Percentiles rank a stretch among this genome's conserved stretches.
phyloP scores from a whole-genome alignment of 2,113 vertebrate genomes.

The Laticauda colubrina region DNA sequence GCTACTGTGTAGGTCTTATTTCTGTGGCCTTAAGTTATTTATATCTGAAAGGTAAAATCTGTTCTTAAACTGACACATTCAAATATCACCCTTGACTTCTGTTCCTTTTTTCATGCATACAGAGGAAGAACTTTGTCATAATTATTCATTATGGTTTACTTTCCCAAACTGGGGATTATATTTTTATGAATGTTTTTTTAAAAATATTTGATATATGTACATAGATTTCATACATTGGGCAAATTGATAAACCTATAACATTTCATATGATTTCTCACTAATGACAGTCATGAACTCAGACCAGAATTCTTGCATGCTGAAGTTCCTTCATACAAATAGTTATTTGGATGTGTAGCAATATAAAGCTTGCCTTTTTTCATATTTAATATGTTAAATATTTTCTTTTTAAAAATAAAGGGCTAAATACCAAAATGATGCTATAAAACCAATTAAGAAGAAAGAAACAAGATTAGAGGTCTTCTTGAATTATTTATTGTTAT shows the following conservation, averaged over 20 bases:
- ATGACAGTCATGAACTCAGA: constrained; percentile 36
- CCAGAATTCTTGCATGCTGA: constrained; percentile 29
- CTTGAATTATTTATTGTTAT: constrained; percentile 68
- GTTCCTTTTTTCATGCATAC: neutral
- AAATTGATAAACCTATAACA: neutral
- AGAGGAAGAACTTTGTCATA: neutral
- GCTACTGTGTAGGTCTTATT: neutral
- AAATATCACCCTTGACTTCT: neutral
- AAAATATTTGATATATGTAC: neutral
- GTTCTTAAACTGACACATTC: neutral
- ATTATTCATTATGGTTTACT: constrained; percentile 6
- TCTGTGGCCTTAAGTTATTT: neutral
- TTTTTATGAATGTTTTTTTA: neutral
- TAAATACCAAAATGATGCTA: constrained; percentile 69
- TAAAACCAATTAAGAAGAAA: constrained; percentile 66
- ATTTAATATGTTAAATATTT: constrained; percentile 37
- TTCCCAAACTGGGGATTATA: neutral
- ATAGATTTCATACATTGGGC: neutral
- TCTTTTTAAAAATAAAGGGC: constrained; percentile 55
- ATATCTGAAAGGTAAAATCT: neutral
- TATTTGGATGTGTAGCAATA: constrained; percentile 53
- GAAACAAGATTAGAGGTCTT: constrained; percentile 66
- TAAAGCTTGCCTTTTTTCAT: constrained; percentile 55
- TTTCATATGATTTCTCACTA: constrained; percentile 12
- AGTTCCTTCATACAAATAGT: constrained; percentile 45